Evolutionary conservation across 2,888 invertebrate species (phyloP).

Genomic region (Gandaritis pyraliata): DNA sequence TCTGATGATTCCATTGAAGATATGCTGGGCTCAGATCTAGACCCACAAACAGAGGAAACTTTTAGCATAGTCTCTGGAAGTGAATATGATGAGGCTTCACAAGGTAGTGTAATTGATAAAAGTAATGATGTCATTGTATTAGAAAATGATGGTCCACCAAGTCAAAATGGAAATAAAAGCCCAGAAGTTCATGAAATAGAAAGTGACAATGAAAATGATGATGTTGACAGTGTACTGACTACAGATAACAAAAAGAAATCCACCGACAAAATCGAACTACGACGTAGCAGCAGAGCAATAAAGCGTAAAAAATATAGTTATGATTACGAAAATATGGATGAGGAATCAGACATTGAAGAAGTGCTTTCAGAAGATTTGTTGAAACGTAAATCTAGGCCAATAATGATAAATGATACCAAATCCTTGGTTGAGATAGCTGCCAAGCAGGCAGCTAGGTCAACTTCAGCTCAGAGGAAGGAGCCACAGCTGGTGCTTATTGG

Average conservation of each 20-base stretch:
- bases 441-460: conserved; percentile 66
- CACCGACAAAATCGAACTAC: conserved; percentile 53
- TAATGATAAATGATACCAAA: conserved; percentile 89
- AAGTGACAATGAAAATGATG: conserved; percentile 76
- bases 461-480: conserved; percentile 84
- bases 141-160: conserved; percentile 54
- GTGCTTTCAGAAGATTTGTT: conserved; percentile 85
- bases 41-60: conserved; percentile 61
- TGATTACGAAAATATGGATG: conserved; percentile 80
- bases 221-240: conserved; percentile 58
- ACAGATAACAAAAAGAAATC: conserved; percentile 46
- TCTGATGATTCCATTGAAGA: conserved; percentile 61
- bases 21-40: conserved; percentile 48
- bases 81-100: conserved; percentile 60
- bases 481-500: conserved; percentile 92
- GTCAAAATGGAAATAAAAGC: conserved; percentile 56
- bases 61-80: conserved; percentile 73
- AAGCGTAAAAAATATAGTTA: conserved; percentile 84
- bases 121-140: conserved; percentile 56
- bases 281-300: conserved; percentile 70
- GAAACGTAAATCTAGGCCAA: conserved; percentile 63
- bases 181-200: conserved; percentile 72
- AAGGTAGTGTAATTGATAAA: conserved; percentile 53
- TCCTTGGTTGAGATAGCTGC: conserved; percentile 88
- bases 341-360: conserved; percentile 87